phyloP scores from a whole-genome alignment of 1,140 invertebrate species.

The Papilio polyxenes region DNA sequence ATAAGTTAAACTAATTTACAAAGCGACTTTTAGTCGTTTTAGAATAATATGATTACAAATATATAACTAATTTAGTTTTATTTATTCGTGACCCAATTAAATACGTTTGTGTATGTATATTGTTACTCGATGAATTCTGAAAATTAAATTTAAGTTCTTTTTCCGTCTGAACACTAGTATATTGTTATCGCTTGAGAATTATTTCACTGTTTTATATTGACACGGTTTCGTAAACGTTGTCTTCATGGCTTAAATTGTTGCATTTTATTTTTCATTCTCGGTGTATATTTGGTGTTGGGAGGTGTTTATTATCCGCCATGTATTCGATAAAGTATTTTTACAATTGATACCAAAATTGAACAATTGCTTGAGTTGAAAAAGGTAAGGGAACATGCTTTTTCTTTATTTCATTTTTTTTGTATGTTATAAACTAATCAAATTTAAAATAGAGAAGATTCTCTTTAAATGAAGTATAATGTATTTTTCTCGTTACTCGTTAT shows the following conservation, averaged over 20 bases:
- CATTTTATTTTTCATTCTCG: background rate
- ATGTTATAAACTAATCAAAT: too few relatives aligned
- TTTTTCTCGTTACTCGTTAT: background rate
- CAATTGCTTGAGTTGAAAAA: background rate
- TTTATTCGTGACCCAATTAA: background rate
- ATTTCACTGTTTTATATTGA: slow-evolving; percentile 6
- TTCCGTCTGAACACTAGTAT: background rate
- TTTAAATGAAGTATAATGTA: background rate
- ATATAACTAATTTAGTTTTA: too few relatives aligned
- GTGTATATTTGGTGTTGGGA: background rate
- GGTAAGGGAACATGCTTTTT: background rate
- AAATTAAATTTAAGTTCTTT: background rate
- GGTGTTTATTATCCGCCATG: background rate
- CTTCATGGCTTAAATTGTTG: background rate
- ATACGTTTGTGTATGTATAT: background rate
- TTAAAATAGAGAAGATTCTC: background rate
- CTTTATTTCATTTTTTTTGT: background rate
- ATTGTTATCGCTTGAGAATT: background rate
- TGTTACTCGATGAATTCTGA: background rate
- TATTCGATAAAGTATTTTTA: background rate
- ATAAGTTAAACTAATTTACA: background rate
- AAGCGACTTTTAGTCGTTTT: too few relatives aligned
- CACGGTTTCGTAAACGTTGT: background rate
- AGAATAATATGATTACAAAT: too few relatives aligned
- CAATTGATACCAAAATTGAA: background rate